phyloP scores from a whole-genome alignment of 1,140 invertebrate species.

The Leptonema lineaticorne region DNA sequence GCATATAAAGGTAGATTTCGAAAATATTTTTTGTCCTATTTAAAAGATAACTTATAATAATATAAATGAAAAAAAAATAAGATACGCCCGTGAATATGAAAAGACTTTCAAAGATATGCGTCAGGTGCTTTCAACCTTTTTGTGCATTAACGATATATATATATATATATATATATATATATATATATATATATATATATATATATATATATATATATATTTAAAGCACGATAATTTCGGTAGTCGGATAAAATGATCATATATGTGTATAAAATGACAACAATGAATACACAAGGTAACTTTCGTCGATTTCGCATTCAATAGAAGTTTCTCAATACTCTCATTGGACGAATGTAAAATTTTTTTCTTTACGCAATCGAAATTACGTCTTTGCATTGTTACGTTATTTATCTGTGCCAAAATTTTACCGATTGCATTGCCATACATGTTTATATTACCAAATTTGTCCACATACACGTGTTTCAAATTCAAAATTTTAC shows the following conservation, averaged over 20 bases:
- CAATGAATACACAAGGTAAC: neutral
- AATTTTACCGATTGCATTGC: neutral
- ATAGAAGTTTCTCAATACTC: neutral
- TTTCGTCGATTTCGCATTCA: slow-evolving; percentile 9
- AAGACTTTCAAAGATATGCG: no score
- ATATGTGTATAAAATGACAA: neutral
- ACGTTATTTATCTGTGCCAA: neutral
- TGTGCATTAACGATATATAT: no score
- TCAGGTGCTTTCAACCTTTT: no score
- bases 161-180: no score
- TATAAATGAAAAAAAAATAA: no score
- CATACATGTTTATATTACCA: neutral
- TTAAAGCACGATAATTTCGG: neutral
- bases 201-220: neutral
- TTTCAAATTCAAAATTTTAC: neutral
- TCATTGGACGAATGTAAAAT: neutral
- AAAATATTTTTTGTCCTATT: no score
- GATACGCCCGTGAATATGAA: no score
- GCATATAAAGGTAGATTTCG: no score
- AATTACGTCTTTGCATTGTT: neutral
- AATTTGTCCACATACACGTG: neutral
- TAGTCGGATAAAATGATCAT: no score
- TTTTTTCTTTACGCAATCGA: slow-evolving; percentile 4
- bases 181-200: no score
- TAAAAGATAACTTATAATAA: no score